These are phyloP conservation scores for Hystrix brachyura DNA, from an alignment of 2,113 vertebrate genomes.

Conservation along the genomic window DNA sequence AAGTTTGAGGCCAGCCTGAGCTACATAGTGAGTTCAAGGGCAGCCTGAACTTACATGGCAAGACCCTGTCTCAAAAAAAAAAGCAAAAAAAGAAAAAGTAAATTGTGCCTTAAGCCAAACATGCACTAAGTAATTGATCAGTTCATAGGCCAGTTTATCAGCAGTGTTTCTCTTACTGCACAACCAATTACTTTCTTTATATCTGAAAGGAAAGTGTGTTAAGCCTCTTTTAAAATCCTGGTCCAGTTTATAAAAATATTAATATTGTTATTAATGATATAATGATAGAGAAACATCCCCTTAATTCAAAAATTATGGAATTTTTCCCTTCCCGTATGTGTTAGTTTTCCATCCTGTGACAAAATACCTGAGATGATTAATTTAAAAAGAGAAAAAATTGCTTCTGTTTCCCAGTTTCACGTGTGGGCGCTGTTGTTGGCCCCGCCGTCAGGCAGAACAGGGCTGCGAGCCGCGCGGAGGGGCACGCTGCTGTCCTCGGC, in stretches of 20 bases:
- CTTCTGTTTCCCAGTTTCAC: not conserved
- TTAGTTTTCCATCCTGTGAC: not conserved
- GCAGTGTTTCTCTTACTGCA: conserved; percentile 17
- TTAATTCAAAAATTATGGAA: conserved; percentile 27
- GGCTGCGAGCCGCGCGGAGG: not conserved
- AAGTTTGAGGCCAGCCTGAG: too few relatives aligned
- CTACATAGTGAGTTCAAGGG: too few relatives aligned
- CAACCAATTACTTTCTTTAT: conserved; percentile 24
- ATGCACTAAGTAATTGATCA: not conserved
- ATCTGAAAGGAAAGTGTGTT: not conserved
- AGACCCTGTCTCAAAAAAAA: too few relatives aligned
- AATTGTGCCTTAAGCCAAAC: conserved; percentile 5
- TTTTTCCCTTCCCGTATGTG: conserved; percentile 41
- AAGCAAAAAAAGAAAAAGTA: too few relatives aligned
- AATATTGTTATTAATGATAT: conserved; percentile 36
- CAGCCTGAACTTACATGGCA: too few relatives aligned
- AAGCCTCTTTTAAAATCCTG: conserved; percentile 35
- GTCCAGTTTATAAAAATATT: conserved; percentile 6
- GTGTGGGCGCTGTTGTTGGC: not conserved
- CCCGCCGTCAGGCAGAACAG: not conserved
- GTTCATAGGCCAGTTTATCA: not conserved
- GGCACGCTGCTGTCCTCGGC: not conserved
- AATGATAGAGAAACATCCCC: conserved; percentile 29
- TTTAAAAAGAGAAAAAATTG: not conserved
- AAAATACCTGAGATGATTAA: not conserved